Conservation (phyloP, 1,140 invertebrate species). For the Branchinecta lynchi region DNA sequence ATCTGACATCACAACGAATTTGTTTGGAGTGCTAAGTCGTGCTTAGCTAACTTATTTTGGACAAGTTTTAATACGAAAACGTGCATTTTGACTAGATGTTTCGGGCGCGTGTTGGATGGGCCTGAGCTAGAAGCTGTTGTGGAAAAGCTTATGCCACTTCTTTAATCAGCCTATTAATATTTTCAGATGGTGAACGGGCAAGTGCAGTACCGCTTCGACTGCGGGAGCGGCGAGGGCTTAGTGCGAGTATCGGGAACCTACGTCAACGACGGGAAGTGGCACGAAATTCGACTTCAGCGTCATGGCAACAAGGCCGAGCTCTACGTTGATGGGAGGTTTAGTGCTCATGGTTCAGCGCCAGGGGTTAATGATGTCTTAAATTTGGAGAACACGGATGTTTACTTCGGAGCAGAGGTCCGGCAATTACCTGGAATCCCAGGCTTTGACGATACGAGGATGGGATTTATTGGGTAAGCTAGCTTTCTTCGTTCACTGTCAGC, state of each 20-base stretch:
- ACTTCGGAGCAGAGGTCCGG: conserved; percentile 65
- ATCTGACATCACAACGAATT: no score
- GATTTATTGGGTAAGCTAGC: conserved; percentile 20
- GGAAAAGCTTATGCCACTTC: background rate
- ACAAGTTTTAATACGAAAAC: no score
- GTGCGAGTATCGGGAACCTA: conserved; percentile 53
- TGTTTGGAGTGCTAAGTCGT: no score
- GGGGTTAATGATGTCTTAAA: conserved; percentile 69
- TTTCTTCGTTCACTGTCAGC: conserved; percentile 15
- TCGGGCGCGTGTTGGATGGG: no score
- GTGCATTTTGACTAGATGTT: no score
- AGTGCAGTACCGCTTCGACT: conserved; percentile 73
- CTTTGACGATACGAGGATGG: conserved; percentile 50
- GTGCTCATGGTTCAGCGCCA: conserved; percentile 59
- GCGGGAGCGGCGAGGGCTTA: conserved; percentile 77
- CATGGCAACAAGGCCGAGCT: conserved; percentile 59
- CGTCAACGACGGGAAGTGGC: conserved; percentile 78
- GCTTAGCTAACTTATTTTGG: no score
- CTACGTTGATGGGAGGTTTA: conserved; percentile 57
- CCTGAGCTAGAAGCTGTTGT: no score
- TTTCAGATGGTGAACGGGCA: conserved; percentile 53
- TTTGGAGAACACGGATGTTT: conserved; percentile 64
- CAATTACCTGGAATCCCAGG: conserved; percentile 49
- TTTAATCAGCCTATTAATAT: conserved; percentile 22
- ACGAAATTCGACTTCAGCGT: conserved; percentile 63